A percentile compares a stretch with the other conserved stretches of the same genome.
These are phyloP conservation scores for Drosophila demipolita DNA, from an alignment of 2,888 invertebrate genomes.

Conservation along the genomic window DNA sequence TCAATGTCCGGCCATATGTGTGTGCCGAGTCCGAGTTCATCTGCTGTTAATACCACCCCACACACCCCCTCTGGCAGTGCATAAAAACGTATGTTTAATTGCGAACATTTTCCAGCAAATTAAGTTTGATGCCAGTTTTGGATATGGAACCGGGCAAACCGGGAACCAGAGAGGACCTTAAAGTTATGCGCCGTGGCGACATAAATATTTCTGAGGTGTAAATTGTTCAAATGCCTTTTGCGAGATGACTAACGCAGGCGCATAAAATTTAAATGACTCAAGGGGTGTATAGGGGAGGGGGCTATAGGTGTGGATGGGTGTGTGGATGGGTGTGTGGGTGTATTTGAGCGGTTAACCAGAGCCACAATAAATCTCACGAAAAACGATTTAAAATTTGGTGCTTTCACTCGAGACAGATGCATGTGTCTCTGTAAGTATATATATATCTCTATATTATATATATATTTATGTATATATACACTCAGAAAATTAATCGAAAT, in stretches of 20 bases:
- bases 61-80: neutral
- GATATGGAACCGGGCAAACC: neutral
- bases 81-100: constrained; percentile 74
- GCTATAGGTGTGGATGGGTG: constrained; percentile 8
- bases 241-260: constrained; percentile 70
- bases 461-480: neutral
- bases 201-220: constrained; percentile 67
- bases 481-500: neutral
- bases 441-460: neutral
- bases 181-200: constrained; percentile 42
- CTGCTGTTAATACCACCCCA: constrained; percentile 6
- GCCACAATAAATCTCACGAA: constrained; percentile 84
- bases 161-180: constrained; percentile 22
- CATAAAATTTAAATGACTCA: constrained; percentile 68
- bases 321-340: neutral
- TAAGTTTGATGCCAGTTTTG: constrained; percentile 73
- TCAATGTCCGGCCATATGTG: constrained; percentile 71
- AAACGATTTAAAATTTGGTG: constrained; percentile 82
- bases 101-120: constrained; percentile 84
- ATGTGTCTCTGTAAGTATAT: neutral
- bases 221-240: constrained; percentile 58
- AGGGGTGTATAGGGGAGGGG: neutral
- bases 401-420: constrained; percentile 52
- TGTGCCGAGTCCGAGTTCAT: constrained; percentile 41
- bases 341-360: constrained; percentile 80